These are phyloP conservation scores for Lates japonicus DNA, from an alignment of 2,797 vertebrate genomes.

Conservation along the genomic window DNA sequence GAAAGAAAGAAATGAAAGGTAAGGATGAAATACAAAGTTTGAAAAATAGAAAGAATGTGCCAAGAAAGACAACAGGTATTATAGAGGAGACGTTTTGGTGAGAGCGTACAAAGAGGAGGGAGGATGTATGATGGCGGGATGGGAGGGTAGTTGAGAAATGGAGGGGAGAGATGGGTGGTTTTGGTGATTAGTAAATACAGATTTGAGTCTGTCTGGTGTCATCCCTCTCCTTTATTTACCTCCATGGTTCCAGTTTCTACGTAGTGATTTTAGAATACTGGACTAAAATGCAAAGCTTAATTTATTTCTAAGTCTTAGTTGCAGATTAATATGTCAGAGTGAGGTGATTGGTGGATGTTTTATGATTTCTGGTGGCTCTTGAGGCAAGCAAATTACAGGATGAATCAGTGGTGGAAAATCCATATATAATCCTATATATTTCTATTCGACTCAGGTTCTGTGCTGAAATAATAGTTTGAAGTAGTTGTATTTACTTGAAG, in stretches of 20 bases:
- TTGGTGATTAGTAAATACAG: background rate
- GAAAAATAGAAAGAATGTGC: background rate
- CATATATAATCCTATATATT: too few species aligned
- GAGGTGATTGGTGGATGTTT: background rate
- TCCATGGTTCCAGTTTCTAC: background rate
- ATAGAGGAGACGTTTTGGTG: background rate
- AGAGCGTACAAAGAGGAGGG: conserved; percentile 18
- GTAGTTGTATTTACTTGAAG: background rate
- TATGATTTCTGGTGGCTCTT: background rate
- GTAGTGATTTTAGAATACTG: background rate
- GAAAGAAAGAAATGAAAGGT: conserved; percentile 31
- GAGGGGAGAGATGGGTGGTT: conserved; percentile 42
- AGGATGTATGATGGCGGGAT: conserved; percentile 26
- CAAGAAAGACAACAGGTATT: too few species aligned
- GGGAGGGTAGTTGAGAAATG: conserved; percentile 5
- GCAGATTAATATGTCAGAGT: background rate
- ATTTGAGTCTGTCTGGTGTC: conserved; percentile 5
- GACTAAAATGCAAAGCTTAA: background rate
- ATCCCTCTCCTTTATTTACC: background rate
- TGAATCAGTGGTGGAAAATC: background rate
- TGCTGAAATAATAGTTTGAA: background rate
- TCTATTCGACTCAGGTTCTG: background rate
- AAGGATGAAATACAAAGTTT: conserved; percentile 7
- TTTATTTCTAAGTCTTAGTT: background rate
- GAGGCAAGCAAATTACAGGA: background rate